Conservation (phyloP, 2,888 invertebrate genomes). For the Troides aeacus region DNA sequence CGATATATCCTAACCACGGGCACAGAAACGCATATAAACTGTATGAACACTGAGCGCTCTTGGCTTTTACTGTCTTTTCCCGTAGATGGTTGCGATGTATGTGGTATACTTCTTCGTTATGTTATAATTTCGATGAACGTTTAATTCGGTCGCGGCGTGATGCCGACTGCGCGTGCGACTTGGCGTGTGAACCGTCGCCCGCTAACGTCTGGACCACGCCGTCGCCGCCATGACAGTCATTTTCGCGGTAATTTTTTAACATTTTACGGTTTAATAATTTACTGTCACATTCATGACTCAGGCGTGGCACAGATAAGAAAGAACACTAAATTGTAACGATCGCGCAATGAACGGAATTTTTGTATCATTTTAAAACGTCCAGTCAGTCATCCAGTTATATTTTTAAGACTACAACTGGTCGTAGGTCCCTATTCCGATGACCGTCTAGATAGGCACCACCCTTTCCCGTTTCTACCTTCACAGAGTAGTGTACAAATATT, state of each 20-base stretch:
- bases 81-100: conserved; percentile 39
- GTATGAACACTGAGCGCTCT: conserved; percentile 36
- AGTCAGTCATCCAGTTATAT: neutral
- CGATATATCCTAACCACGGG: conserved; percentile 16
- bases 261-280: conserved; percentile 48
- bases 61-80: conserved; percentile 28
- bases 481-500: no score
- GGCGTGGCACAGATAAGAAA: conserved; percentile 31
- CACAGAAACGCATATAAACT: conserved; percentile 26
- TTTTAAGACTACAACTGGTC: neutral
- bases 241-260: conserved; percentile 43
- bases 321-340: conserved; percentile 15
- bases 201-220: conserved; percentile 46
- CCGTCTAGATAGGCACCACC: no score
- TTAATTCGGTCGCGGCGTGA: conserved; percentile 66
- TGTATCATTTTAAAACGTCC: conserved; percentile 16
- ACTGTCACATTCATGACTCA: conserved; percentile 39
- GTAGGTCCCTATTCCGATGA: no score
- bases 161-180: conserved; percentile 65
- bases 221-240: conserved; percentile 54
- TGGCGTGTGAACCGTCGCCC: conserved; percentile 51
- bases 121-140: conserved; percentile 68
- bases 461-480: no score
- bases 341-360: conserved; percentile 4
- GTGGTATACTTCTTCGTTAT: conserved; percentile 55